A percentile compares a stretch with the other conserved stretches of the same genome.
phyloP scores from a whole-genome alignment of 2,797 vertebrate species.

The Sternarchorhynchus goeldii region DNA sequence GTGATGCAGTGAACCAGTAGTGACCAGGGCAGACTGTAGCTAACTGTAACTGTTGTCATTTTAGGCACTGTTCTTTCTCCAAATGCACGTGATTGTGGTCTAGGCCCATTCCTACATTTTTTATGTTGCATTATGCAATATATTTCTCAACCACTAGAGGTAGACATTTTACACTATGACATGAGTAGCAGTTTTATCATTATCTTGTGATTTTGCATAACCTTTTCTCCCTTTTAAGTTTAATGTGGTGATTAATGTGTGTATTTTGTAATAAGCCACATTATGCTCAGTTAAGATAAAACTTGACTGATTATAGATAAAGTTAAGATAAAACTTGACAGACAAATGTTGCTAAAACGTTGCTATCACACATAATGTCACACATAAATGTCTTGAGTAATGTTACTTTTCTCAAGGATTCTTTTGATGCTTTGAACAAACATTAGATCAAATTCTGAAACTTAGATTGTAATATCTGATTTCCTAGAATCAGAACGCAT shows the following conservation, averaged over 20 bases:
- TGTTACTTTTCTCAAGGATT: background rate
- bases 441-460: too few species aligned
- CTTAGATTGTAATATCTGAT: too few species aligned
- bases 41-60: constrained; percentile 19
- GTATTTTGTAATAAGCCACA: background rate
- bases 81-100: background rate
- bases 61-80: background rate
- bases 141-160: constrained; percentile 10
- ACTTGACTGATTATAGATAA: too few species aligned
- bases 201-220: background rate
- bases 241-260: background rate
- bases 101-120: background rate
- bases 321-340: background rate
- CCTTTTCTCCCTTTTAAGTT: background rate
- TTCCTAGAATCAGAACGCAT: background rate
- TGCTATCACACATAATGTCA: background rate
- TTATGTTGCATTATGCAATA: background rate
- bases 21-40: constrained; percentile 1
- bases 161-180: constrained; percentile 10
- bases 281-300: too few species aligned
- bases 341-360: too few species aligned
- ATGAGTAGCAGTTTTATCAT: background rate
- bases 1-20: constrained; percentile 18
- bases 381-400: constrained; percentile 19
- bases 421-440: background rate